phyloP scores from a whole-genome alignment of 2,113 vertebrate genomes.

The Phyllopteryx taeniolatus region DNA sequence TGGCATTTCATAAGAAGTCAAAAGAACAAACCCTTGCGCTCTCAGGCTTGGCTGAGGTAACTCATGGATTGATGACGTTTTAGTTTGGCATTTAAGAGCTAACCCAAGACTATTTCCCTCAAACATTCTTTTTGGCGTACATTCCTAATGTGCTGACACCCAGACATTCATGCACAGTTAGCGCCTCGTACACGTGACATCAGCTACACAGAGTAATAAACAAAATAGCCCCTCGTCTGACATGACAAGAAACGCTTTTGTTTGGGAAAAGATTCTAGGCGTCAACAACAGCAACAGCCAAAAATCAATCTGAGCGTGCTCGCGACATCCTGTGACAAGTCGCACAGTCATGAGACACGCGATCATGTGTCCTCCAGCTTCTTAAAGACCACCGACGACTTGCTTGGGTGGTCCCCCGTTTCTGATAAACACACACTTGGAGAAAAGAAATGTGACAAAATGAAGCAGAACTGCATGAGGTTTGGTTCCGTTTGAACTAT shows the following conservation, averaged over 20 bases:
- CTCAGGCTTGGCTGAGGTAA: neutral
- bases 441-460: slow-evolving; percentile 49
- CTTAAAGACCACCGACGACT: neutral
- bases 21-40: neutral
- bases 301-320: neutral
- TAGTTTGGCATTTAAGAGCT: neutral
- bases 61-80: neutral
- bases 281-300: neutral
- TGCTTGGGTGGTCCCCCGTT: slow-evolving; percentile 9
- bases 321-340: slow-evolving; percentile 29
- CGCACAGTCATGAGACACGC: slow-evolving; percentile 47
- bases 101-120: neutral
- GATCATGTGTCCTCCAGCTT: slow-evolving; percentile 47
- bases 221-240: neutral
- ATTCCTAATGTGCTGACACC: slow-evolving; percentile 1
- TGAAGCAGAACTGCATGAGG: slow-evolving; percentile 43
- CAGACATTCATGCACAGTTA: neutral
- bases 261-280: neutral
- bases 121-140: neutral
- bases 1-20: neutral
- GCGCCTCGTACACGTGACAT: neutral
- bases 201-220: neutral
- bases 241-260: neutral
- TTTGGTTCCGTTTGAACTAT: slow-evolving; percentile 62
- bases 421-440: slow-evolving; percentile 7